Evolutionary conservation across 2,888 invertebrate species (phyloP).

Genomic region (Chloroclystis v-ata): DNA sequence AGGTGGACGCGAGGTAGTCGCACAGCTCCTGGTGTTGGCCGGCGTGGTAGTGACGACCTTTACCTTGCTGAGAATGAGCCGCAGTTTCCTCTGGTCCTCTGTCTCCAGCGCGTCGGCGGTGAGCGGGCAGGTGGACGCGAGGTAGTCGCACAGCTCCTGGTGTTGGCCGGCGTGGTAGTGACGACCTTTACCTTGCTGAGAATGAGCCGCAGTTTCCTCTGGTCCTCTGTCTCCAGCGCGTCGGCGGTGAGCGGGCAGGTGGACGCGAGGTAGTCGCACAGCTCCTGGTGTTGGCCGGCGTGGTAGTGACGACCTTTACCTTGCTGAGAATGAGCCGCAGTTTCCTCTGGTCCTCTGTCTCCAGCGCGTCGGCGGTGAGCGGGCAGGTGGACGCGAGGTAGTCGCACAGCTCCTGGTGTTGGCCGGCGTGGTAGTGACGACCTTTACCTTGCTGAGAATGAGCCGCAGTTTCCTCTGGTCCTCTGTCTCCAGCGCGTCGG

Average conservation of each 20-base stretch:
- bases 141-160: slow-evolving; percentile 86
- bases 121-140: slow-evolving; percentile 89
- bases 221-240: slow-evolving; percentile 89
- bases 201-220: slow-evolving; percentile 90
- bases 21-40: slow-evolving; percentile 90
- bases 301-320: slow-evolving; percentile 84
- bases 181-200: slow-evolving; percentile 94
- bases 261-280: slow-evolving; percentile 89
- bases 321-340: slow-evolving; percentile 90
- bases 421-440: slow-evolving; percentile 90
- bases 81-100: slow-evolving; percentile 91
- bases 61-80: slow-evolving; percentile 93
- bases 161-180: slow-evolving; percentile 93
- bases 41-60: slow-evolving; percentile 90
- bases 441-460: slow-evolving; percentile 85
- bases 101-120: slow-evolving; percentile 88
- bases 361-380: slow-evolving; percentile 86
- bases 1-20: slow-evolving; percentile 89
- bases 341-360: slow-evolving; percentile 92
- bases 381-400: slow-evolving; percentile 92
- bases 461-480: slow-evolving; percentile 91
- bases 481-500: slow-evolving; percentile 88
- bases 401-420: slow-evolving; percentile 87
- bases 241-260: slow-evolving; percentile 91
- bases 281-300: slow-evolving; percentile 88